These are phyloP conservation scores for Archips crataeganus DNA, from an alignment of 2,888 invertebrate species.

Conservation along the genomic window DNA sequence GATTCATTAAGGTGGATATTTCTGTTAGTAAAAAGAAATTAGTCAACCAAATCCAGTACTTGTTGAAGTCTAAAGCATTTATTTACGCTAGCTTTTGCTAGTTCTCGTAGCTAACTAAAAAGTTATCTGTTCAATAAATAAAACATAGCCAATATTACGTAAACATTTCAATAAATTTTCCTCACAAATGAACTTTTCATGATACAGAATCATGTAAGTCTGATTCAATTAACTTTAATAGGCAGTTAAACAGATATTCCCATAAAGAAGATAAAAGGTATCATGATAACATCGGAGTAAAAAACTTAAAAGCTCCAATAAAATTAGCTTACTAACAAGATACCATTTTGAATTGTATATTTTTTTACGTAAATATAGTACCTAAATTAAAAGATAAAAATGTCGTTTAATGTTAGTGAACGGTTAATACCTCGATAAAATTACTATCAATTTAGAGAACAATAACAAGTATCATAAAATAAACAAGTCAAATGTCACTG, in stretches of 20 bases:
- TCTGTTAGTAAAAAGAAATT: neutral
- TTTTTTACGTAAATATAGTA: neutral
- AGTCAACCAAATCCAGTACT: neutral
- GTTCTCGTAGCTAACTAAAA: neutral
- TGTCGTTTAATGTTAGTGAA: neutral
- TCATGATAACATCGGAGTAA: slow-evolving; percentile 36
- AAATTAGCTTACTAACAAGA: slow-evolving; percentile 10
- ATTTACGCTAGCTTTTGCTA: neutral
- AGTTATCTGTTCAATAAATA: neutral
- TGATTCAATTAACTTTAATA: slow-evolving; percentile 36
- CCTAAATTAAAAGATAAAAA: neutral
- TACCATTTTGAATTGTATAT: neutral
- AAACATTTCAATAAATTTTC: slow-evolving; percentile 18
- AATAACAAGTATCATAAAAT: neutral
- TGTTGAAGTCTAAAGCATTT: slow-evolving; percentile 1
- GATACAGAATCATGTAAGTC: slow-evolving; percentile 20
- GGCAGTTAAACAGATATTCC: slow-evolving; percentile 23
- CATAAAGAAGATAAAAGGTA: slow-evolving; percentile 31
- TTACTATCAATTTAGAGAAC: neutral
- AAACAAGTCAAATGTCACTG: slow-evolving; percentile 21
- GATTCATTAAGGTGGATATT: neutral
- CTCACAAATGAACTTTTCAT: slow-evolving; percentile 30
- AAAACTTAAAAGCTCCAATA: slow-evolving; percentile 11
- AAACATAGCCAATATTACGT: no score
- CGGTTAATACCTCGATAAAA: slow-evolving; percentile 1